Evolutionary conservation across 2,888 invertebrate species (phyloP).

Genomic region (Rhorus exstirpatorius): DNA sequence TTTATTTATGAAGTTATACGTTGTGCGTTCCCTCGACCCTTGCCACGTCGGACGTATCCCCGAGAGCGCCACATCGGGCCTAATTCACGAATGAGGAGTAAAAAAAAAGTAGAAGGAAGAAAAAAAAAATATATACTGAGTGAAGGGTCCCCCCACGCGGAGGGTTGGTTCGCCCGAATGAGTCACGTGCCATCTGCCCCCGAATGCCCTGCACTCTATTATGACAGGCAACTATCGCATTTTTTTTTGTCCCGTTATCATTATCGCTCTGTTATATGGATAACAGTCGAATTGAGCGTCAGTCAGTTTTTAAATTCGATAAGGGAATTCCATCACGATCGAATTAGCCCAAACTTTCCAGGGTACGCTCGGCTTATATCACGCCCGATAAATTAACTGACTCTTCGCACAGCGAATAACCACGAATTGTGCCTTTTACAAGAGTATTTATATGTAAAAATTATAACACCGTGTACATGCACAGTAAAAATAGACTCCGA

Average conservation of each 20-base stretch:
- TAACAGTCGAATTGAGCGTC: conserved; percentile 27
- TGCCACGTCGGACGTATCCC: conserved; percentile 31
- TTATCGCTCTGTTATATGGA: conserved; percentile 43
- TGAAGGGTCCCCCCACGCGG: conserved; percentile 48
- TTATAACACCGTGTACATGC: too few relatives aligned
- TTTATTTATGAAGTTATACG: conserved; percentile 83
- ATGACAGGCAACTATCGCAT: conserved; percentile 75
- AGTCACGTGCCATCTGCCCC: conserved; percentile 86
- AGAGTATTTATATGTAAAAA: too few relatives aligned
- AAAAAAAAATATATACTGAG: conserved; percentile 41
- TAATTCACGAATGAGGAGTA: conserved; percentile 36
- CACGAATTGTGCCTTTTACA: too few relatives aligned
- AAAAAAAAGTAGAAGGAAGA: conserved; percentile 17
- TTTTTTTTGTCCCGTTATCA: conserved; percentile 68
- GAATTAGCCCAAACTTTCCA: neutral
- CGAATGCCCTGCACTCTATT: conserved; percentile 76
- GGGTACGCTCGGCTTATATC: too few relatives aligned
- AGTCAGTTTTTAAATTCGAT: conserved; percentile 46
- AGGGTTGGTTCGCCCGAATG: conserved; percentile 74
- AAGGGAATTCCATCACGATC: conserved; percentile 23
- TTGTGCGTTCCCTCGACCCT: conserved; percentile 61
- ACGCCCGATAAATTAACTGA: too few relatives aligned
- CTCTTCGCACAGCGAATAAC: too few relatives aligned
- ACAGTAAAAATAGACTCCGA: neutral
- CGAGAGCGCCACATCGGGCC: conserved; percentile 36